These are phyloP conservation scores for Aeoliscus strigatus DNA, from an alignment of 2,797 vertebrate genomes.

Conservation along the genomic window DNA sequence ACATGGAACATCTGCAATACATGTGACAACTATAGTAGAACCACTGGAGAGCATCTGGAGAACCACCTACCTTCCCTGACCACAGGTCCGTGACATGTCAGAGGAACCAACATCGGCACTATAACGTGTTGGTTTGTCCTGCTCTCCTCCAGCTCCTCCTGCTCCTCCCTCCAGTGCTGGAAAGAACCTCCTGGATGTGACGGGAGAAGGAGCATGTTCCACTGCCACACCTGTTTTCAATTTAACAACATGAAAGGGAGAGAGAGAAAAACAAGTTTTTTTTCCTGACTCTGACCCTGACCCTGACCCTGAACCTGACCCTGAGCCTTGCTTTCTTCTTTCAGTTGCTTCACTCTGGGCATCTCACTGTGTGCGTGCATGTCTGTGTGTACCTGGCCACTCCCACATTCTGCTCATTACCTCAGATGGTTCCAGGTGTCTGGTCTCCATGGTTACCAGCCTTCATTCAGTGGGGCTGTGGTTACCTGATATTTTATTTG, in stretches of 20 bases:
- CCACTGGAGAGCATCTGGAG: conserved; percentile 9
- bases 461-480: conserved; percentile 69
- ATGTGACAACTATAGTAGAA: conserved; percentile 28
- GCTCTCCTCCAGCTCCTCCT: too few species aligned
- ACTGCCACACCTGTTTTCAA: conserved; percentile 90
- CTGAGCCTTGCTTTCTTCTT: conserved; percentile 23
- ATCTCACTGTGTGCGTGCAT: conserved; percentile 25
- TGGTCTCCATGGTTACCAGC: conserved; percentile 62
- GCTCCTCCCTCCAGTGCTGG: too few species aligned
- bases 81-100: too few species aligned
- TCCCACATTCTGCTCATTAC: conserved; percentile 42
- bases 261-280: conserved; percentile 85
- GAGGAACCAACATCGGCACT: too few species aligned
- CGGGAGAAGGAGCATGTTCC: too few species aligned
- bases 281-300: conserved; percentile 79
- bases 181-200: too few species aligned
- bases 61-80: too few species aligned
- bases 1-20: conserved; percentile 52
- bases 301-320: conserved; percentile 50
- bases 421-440: conserved; percentile 52
- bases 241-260: conserved; percentile 98
- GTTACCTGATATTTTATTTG: conserved; percentile 75
- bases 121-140: too few species aligned
- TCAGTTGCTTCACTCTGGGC: conserved; percentile 13
- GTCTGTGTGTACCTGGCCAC: conserved; percentile 47